phyloP scores from a whole-genome alignment of 2,797 vertebrate species.

The Peromyscus aztecus region DNA sequence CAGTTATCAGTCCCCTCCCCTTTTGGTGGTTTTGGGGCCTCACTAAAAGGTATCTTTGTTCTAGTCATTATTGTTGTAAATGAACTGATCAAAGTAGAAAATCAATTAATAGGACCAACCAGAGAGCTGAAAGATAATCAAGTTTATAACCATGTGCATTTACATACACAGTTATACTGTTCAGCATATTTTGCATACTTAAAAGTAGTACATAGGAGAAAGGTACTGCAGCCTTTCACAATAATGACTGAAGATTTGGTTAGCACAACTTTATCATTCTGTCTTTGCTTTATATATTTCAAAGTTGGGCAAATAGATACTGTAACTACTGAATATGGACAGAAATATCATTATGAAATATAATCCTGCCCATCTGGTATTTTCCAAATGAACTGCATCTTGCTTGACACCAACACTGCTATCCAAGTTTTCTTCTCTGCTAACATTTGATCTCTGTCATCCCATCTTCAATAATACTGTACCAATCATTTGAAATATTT shows the following conservation, averaged over 20 bases:
- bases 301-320: slow-evolving; percentile 1
- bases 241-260: background rate
- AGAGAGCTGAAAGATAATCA: slow-evolving; percentile 46
- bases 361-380: background rate
- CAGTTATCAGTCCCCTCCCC: background rate
- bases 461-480: slow-evolving; percentile 20
- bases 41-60: background rate
- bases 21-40: background rate
- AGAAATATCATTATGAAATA: slow-evolving; percentile 56
- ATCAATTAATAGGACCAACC: slow-evolving; percentile 33
- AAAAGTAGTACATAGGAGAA: slow-evolving; percentile 3
- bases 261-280: background rate
- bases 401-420: background rate
- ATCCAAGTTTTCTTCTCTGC: slow-evolving; percentile 51
- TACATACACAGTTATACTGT: background rate
- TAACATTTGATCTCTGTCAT: slow-evolving; percentile 51
- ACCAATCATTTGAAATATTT: slow-evolving; percentile 36
- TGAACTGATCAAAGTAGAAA: slow-evolving; percentile 19
- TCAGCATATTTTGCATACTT: background rate
- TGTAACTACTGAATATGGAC: slow-evolving; percentile 30
- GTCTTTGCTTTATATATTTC: slow-evolving; percentile 30
- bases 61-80: slow-evolving; percentile 8
- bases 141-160: background rate
- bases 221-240: slow-evolving; percentile 14
- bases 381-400: slow-evolving; percentile 27